A percentile compares a stretch with the other conserved stretches of the same genome.
Conservation (phyloP, 2,797 vertebrate genomes). For the Tokudaia tokunoshimensis region DNA sequence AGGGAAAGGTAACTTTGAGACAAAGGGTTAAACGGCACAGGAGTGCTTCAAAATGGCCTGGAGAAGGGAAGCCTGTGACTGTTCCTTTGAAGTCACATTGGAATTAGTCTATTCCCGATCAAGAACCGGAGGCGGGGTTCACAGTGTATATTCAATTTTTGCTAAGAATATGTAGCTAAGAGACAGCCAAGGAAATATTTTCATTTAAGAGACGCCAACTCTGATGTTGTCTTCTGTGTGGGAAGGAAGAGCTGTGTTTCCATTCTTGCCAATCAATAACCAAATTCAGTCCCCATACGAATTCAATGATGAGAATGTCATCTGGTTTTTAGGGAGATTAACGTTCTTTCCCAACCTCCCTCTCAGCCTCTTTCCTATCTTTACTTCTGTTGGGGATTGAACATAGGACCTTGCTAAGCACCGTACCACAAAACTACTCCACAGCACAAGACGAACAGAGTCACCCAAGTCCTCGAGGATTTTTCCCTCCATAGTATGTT, state of each 20-base stretch:
- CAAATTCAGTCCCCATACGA: conserved; percentile 43
- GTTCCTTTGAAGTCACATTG: conserved; percentile 71
- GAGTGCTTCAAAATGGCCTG: conserved; percentile 62
- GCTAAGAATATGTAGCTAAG: conserved; percentile 57
- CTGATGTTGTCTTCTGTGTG: conserved; percentile 74
- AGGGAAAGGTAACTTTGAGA: conserved; percentile 66
- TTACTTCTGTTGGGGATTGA: neutral
- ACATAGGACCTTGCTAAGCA: neutral
- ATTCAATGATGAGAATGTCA: neutral
- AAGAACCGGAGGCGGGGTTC: conserved; percentile 58
- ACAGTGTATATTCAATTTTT: conserved; percentile 64
- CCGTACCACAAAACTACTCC: neutral
- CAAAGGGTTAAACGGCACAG: conserved; percentile 61
- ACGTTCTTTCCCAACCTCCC: neutral
- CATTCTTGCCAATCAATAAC: conserved; percentile 71
- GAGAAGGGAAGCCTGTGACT: conserved; percentile 11
- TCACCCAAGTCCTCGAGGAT: neutral
- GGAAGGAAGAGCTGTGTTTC: conserved; percentile 57
- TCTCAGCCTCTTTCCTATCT: neutral
- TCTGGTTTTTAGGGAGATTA: conserved; percentile 1
- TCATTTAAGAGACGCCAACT: conserved; percentile 69
- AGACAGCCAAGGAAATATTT: conserved; percentile 77
- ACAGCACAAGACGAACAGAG: neutral
- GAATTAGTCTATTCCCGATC: conserved; percentile 44
- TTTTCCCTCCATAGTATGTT: neutral